A percentile compares a stretch with the other conserved stretches of the same genome.
Evolutionary conservation across 2,888 invertebrate species (phyloP).

Genomic region (Trisateles emortualis): DNA sequence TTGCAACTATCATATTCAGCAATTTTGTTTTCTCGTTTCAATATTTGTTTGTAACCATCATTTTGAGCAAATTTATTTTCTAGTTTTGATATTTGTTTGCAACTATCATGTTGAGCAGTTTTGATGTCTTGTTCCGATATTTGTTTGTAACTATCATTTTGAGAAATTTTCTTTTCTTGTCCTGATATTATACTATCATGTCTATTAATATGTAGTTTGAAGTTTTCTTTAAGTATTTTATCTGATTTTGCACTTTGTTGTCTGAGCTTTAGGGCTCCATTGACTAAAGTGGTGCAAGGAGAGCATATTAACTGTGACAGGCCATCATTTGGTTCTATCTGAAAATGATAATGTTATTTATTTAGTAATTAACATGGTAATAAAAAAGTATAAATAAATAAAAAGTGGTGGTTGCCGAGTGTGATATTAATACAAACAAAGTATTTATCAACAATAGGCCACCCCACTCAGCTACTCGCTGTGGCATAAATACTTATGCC

Average conservation of each 20-base stretch:
- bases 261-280: conserved; percentile 33
- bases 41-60: not conserved
- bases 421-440: too few species aligned
- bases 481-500: too few species aligned
- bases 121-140: not conserved
- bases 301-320: conserved; percentile 42
- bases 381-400: too few species aligned
- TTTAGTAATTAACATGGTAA: not conserved
- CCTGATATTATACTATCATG: not conserved
- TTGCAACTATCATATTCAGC: not conserved
- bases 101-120: not conserved
- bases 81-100: not conserved
- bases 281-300: conserved; percentile 28
- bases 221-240: conserved; percentile 21
- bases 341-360: conserved; percentile 3
- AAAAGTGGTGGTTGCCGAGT: too few species aligned
- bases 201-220: conserved; percentile 1
- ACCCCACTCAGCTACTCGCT: too few species aligned
- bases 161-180: not conserved
- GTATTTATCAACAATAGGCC: too few species aligned
- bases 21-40: not conserved
- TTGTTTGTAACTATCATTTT: not conserved
- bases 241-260: conserved; percentile 34
- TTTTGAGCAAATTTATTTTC: not conserved
- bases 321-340: conserved; percentile 46